These are phyloP conservation scores for Cnemophilus loriae DNA, from an alignment of 2,113 vertebrate species.

Conservation along the genomic window DNA sequence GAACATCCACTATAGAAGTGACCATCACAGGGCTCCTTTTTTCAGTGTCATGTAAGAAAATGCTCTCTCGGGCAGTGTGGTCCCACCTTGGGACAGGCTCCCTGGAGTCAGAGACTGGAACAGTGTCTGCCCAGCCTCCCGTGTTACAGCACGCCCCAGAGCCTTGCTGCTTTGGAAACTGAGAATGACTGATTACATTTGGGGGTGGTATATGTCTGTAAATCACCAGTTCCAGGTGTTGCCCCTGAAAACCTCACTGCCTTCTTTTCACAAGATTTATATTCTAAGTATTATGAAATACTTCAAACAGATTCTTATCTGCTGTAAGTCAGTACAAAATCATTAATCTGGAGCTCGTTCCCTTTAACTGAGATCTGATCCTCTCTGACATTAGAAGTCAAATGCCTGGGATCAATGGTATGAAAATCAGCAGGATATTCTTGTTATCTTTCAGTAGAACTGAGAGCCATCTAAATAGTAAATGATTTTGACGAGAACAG, in stretches of 20 bases:
- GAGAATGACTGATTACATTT: neutral
- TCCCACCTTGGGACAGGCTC: neutral
- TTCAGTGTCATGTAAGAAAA: neutral
- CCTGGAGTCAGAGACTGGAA: neutral
- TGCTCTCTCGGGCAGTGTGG: neutral
- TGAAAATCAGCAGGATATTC: neutral
- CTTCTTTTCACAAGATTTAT: neutral
- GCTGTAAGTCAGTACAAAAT: neutral
- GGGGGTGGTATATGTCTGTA: neutral
- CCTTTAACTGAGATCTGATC: neutral
- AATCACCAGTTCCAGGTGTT: neutral
- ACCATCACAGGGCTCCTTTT: neutral
- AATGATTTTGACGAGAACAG: neutral
- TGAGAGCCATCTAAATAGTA: neutral
- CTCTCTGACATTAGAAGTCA: neutral
- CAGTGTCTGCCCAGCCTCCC: neutral
- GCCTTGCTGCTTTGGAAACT: neutral
- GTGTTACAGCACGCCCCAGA: neutral
- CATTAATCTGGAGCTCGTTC: neutral
- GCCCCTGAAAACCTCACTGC: neutral
- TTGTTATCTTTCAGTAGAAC: neutral
- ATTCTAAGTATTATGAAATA: neutral
- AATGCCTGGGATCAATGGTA: neutral
- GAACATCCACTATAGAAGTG: neutral
- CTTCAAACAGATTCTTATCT: neutral